Conservation (phyloP, 2,113 vertebrate species). For the Pristiophorus japonicus region DNA sequence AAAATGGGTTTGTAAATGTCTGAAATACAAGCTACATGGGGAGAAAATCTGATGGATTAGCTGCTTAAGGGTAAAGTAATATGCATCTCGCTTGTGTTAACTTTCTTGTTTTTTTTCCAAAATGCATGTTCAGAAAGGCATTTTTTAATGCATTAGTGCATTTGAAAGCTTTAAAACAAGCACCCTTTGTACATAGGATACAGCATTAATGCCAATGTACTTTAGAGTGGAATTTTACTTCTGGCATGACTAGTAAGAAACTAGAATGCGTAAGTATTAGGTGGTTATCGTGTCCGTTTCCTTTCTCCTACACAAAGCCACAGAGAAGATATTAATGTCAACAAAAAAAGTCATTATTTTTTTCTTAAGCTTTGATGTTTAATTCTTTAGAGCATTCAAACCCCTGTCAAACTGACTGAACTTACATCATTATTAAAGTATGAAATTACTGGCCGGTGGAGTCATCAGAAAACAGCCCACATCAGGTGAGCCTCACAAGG, state of each 20-base stretch:
- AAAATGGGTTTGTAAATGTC: not conserved
- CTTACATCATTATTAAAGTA: slow-evolving; percentile 29
- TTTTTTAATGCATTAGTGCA: slow-evolving; percentile 21
- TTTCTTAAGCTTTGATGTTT: slow-evolving; percentile 9
- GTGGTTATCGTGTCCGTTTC: not conserved
- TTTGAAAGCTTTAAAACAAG: slow-evolving; percentile 26
- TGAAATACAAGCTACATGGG: not conserved
- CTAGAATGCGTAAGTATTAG: not conserved
- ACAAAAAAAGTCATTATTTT: slow-evolving; percentile 7
- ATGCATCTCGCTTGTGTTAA: not conserved
- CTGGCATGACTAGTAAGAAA: not conserved
- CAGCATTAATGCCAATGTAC: not conserved
- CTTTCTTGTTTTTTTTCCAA: not conserved
- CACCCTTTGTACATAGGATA: not conserved
- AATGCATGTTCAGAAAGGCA: not conserved
- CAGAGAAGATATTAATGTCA: slow-evolving; percentile 32
- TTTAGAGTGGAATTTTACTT: slow-evolving; percentile 3
- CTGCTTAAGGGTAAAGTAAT: not conserved
- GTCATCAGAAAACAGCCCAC: not conserved
- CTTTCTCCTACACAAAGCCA: not conserved
- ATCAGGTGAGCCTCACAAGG: not conserved
- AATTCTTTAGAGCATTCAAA: not conserved
- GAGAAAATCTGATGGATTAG: not conserved
- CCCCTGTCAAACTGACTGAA: not conserved
- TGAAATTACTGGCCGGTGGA: not conserved